Evolutionary conservation across 2,113 vertebrate genomes (phyloP).

Genomic region (Triplophysa dalaica): DNA sequence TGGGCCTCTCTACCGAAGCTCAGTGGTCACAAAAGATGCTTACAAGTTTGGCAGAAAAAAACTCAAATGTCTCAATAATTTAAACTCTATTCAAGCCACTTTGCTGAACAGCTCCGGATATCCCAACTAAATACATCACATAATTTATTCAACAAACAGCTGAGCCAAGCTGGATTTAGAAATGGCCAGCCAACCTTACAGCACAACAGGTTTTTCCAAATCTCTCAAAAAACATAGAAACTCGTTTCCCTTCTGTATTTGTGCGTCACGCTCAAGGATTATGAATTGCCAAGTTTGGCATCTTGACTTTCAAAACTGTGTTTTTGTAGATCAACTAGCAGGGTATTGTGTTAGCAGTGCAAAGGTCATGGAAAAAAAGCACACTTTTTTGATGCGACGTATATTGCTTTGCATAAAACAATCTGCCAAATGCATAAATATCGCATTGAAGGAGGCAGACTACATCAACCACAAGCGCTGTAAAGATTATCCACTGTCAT

Average conservation of each 20-base stretch:
- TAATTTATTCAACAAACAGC: conserved; percentile 38
- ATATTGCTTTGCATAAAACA: no score
- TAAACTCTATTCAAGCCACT: not conserved
- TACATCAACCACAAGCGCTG: conserved; percentile 58
- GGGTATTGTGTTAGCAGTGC: no score
- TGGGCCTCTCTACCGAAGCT: not conserved
- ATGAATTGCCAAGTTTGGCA: not conserved
- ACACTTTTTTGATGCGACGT: no score
- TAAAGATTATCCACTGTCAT: conserved; percentile 38
- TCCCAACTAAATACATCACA: conserved; percentile 47
- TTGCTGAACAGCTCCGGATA: conserved; percentile 39
- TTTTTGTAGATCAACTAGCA: no score
- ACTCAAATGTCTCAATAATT: conserved; percentile 4
- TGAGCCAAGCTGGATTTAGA: conserved; percentile 16
- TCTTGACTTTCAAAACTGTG: not conserved
- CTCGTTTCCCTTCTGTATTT: not conserved
- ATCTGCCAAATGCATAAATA: no score
- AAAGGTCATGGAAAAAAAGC: no score
- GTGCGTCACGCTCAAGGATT: not conserved
- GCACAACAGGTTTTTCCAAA: not conserved
- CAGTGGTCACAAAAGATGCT: not conserved
- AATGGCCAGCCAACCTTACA: conserved; percentile 8
- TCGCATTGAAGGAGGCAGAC: conserved; percentile 53
- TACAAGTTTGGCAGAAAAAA: not conserved
- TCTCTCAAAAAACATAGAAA: not conserved